These are phyloP conservation scores for Drosophila pallidifrons DNA, from an alignment of 1,140 invertebrate genomes.

Conservation along the genomic window DNA sequence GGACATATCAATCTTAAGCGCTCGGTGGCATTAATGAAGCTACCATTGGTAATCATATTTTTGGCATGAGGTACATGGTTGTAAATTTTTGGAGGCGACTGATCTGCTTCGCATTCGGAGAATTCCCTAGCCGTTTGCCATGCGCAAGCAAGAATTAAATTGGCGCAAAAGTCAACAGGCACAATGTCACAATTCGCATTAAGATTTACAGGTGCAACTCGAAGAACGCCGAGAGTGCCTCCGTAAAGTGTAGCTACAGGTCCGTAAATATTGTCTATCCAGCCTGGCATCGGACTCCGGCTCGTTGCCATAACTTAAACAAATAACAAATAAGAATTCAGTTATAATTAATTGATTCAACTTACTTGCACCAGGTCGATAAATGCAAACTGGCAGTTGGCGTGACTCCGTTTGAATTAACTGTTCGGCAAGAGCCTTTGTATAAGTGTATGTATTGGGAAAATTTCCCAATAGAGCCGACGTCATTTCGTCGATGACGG, in stretches of 20 bases:
- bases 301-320: conserved; percentile 91
- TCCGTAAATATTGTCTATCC: conserved; percentile 97
- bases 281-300: conserved; percentile 90
- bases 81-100: conserved; percentile 86
- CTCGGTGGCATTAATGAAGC: conserved; percentile 84
- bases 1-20: conserved; percentile 70
- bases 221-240: conserved; percentile 89
- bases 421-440: conserved; percentile 92
- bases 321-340: conserved; percentile 75
- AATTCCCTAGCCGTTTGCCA: conserved; percentile 87
- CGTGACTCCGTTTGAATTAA: conserved; percentile 87
- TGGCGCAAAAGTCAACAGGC: conserved; percentile 92
- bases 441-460: conserved; percentile 94
- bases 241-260: conserved; percentile 91
- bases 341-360: conserved; percentile 67
- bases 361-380: conserved; percentile 90
- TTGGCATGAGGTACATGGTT: conserved; percentile 89
- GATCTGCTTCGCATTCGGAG: conserved; percentile 81
- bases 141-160: conserved; percentile 89
- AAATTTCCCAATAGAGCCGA: conserved; percentile 89
- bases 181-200: conserved; percentile 89
- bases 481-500: conserved; percentile 88
- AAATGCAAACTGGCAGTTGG: conserved; percentile 90
- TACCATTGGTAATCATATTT: conserved; percentile 87
- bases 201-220: conserved; percentile 87